phyloP scores from a whole-genome alignment of 2,888 invertebrate genomes.

The Diarsia rubi region DNA sequence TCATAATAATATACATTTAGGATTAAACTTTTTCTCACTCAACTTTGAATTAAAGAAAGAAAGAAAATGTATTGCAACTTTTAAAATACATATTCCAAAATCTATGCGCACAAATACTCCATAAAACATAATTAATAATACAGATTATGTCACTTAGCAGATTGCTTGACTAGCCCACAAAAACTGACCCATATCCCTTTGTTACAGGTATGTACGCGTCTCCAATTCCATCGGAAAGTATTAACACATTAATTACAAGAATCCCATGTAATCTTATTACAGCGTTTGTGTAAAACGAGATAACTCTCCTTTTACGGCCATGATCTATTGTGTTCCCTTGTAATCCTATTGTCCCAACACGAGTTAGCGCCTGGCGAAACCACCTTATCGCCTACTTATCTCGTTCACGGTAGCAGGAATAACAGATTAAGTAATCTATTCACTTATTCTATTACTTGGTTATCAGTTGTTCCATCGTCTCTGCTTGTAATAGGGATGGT shows the following conservation, averaged over 20 bases:
- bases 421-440: constrained; percentile 69
- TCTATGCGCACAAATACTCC: neutral
- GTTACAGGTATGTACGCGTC: constrained; percentile 77
- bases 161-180: constrained; percentile 4
- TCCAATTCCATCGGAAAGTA: constrained; percentile 72
- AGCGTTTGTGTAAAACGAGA: constrained; percentile 82
- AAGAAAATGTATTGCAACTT: no score
- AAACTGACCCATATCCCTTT: constrained; percentile 60
- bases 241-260: constrained; percentile 64
- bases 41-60: no score
- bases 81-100: neutral
- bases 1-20: neutral
- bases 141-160: neutral
- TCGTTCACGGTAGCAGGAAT: constrained; percentile 66
- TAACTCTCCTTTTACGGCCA: constrained; percentile 76
- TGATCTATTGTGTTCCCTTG: constrained; percentile 80
- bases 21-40: neutral
- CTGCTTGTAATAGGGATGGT: constrained; percentile 60
- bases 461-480: constrained; percentile 61
- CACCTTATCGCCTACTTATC: constrained; percentile 75
- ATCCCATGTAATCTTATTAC: constrained; percentile 85
- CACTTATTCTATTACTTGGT: constrained; percentile 59
- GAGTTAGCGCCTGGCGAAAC: constrained; percentile 75
- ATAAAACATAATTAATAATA: neutral
- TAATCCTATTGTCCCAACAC: constrained; percentile 84